A percentile compares a stretch with the other conserved stretches of the same genome.
Conservation (phyloP, 2,888 invertebrate genomes). For the Malthinus flaveolus region DNA sequence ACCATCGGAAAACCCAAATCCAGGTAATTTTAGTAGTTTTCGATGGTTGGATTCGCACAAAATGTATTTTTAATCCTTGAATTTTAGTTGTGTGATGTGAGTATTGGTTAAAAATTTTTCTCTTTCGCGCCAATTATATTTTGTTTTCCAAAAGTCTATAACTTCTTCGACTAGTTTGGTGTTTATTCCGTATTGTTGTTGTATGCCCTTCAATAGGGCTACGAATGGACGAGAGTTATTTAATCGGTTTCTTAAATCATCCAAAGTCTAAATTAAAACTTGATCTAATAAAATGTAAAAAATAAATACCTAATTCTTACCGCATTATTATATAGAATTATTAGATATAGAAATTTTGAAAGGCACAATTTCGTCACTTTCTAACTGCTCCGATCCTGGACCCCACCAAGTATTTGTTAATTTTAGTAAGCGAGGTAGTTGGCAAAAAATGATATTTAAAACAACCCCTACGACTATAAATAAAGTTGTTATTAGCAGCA, state of each 20-base stretch:
- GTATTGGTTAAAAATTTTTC: conserved; percentile 65
- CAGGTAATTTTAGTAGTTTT: conserved; percentile 51
- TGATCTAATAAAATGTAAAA: neutral
- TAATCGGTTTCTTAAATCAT: conserved; percentile 61
- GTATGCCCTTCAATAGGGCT: conserved; percentile 65
- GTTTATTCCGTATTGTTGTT: conserved; percentile 84
- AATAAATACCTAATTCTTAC: neutral
- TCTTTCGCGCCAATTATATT: conserved; percentile 69
- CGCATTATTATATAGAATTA: too few species aligned
- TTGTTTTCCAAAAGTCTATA: conserved; percentile 76
- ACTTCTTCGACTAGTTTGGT: conserved; percentile 67
- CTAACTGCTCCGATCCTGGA: neutral
- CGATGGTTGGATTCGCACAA: conserved; percentile 61
- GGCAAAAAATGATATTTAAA: neutral
- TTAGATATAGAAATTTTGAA: neutral
- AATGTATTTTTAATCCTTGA: conserved; percentile 72
- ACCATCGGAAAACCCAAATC: conserved; percentile 58
- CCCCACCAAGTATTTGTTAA: neutral
- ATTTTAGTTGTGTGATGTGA: conserved; percentile 72
- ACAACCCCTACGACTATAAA: too few species aligned
- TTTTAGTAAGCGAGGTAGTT: neutral
- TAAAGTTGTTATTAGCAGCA: too few species aligned
- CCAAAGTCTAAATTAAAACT: conserved; percentile 39
- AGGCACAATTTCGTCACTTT: neutral
- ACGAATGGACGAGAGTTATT: conserved; percentile 50